Base-by-base conservation (phyloP, 2,797 vertebrate species). In the Eulemur mongoz region DNA sequence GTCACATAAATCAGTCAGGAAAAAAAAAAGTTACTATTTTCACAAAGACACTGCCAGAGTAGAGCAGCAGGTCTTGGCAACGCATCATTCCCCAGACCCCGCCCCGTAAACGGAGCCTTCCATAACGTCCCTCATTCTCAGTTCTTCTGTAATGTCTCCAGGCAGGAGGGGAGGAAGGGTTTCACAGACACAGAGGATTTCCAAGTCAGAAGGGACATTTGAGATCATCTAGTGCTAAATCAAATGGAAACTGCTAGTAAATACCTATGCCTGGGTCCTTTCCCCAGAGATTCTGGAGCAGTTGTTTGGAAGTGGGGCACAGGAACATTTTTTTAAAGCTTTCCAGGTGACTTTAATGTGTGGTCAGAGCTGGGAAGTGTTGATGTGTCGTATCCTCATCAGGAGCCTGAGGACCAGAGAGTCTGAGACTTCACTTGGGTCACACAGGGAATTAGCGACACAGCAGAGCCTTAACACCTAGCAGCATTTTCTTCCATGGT, bases 1-100 rank as follows among this genome's bases (percentile, higher is more conserved):
- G 94, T 94, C 97, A 97, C 93, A 97, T 97, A 98, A 98, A 98
- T 98, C 98, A 97, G 0, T 93, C 97, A 96, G 25, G 14, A 1
- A 72, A n/a, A 73, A 69, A 45, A 94, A 61, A 57, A 30, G 84
- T 93, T 97, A 98, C 81, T 97, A 3, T 10, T 84, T 81, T 48
- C 97, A 94, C 92, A 85, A 96, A 97, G 93, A 96, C 63, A 67
- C 73, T 63, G 94, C 61, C 20, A 86, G 65, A 96, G 50, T 0
- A 0, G 79, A 94, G 43, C 67, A 57, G 91, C 73, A 93, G 91
- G 63, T 75, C 23, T 50, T 65, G 86, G 82, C 38, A 75, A 82
- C 4, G 73, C 15, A 27, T 76, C 57, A 1, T 11, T 3, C 48
- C 30, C 1, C 15, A 17, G 13, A 57, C 52, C 65, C 52, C 23